Evolutionary conservation across 2,888 invertebrate genomes (phyloP).

Genomic region (Cryptocheilus praepositus): DNA sequence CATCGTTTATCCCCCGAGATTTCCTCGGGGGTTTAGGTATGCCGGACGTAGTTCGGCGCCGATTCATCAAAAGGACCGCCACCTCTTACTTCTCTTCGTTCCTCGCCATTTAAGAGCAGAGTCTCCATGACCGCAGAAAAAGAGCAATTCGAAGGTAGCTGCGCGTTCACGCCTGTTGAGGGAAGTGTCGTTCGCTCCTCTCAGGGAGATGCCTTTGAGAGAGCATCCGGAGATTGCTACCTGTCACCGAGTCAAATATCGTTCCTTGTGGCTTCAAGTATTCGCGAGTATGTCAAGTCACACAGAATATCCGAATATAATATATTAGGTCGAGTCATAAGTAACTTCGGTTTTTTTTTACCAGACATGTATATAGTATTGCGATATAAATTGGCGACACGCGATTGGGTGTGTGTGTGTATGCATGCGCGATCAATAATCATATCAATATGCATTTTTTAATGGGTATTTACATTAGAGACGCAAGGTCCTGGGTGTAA

Average conservation of each 20-base stretch:
- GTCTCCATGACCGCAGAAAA: slow-evolving; percentile 15
- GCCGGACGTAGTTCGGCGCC: slow-evolving; percentile 57
- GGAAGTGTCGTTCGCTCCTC: too few relatives aligned
- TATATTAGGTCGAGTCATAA: too few relatives aligned
- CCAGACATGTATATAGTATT: too few relatives aligned
- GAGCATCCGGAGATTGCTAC: slow-evolving; percentile 49
- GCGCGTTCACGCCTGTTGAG: slow-evolving; percentile 6
- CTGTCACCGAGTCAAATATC: slow-evolving; percentile 10
- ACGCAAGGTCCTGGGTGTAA: too few relatives aligned
- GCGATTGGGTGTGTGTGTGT: too few relatives aligned
- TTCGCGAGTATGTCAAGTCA: too few relatives aligned
- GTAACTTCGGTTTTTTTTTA: too few relatives aligned
- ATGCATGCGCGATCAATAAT: too few relatives aligned
- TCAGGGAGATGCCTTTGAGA: slow-evolving; percentile 18
- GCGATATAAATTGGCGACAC: too few relatives aligned
- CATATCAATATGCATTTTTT: too few relatives aligned
- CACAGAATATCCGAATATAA: too few relatives aligned
- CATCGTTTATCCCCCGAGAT: slow-evolving; percentile 43
- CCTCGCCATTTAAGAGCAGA: slow-evolving; percentile 38
- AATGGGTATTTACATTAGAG: too few relatives aligned
- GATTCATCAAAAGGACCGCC: slow-evolving; percentile 60
- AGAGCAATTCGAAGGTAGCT: slow-evolving; percentile 17
- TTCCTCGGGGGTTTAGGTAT: slow-evolving; percentile 53
- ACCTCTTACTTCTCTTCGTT: slow-evolving; percentile 18
- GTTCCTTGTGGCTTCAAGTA: neutral